phyloP scores from a whole-genome alignment of 1,140 invertebrate species.

The Calycopis cecrops region DNA sequence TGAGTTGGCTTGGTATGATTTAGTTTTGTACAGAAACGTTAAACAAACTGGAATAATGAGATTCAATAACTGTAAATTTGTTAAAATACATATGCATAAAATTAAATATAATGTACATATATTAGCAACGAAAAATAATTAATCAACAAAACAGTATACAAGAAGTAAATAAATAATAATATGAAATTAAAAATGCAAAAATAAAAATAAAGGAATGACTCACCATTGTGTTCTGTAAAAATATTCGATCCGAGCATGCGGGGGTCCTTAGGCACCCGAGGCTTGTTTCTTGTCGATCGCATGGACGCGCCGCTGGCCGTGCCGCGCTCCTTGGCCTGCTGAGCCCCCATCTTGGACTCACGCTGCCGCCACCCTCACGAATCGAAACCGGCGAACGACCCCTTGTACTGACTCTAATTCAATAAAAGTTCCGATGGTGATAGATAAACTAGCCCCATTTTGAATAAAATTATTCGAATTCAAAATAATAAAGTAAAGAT shows the following conservation, averaged over 20 bases:
- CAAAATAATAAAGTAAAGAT: conserved; percentile 19
- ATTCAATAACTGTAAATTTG: too few species aligned
- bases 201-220: conserved; percentile 41
- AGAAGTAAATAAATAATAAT: conserved; percentile 1
- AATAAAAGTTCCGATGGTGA: conserved; percentile 48
- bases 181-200: conserved; percentile 8
- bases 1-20: too few species aligned
- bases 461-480: conserved; percentile 22
- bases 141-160: too few species aligned
- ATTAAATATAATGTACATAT: too few species aligned
- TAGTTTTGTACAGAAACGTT: too few species aligned
- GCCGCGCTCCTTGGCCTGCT: conserved; percentile 90
- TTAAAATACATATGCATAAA: too few species aligned
- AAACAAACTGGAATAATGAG: too few species aligned
- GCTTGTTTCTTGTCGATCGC: conserved; percentile 81
- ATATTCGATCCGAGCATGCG: conserved; percentile 89
- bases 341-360: conserved; percentile 83
- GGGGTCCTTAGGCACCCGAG: conserved; percentile 84
- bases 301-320: conserved; percentile 79
- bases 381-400: conserved; percentile 28
- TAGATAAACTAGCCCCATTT: conserved; percentile 45
- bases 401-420: conserved; percentile 44
- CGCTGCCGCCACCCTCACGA: conserved; percentile 30
- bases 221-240: conserved; percentile 93
- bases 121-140: too few species aligned